Percentiles rank a stretch among this genome's conserved stretches.
These are phyloP conservation scores for Dipodomys merriami DNA, from an alignment of 2,113 vertebrate genomes.

Conservation along the genomic window DNA sequence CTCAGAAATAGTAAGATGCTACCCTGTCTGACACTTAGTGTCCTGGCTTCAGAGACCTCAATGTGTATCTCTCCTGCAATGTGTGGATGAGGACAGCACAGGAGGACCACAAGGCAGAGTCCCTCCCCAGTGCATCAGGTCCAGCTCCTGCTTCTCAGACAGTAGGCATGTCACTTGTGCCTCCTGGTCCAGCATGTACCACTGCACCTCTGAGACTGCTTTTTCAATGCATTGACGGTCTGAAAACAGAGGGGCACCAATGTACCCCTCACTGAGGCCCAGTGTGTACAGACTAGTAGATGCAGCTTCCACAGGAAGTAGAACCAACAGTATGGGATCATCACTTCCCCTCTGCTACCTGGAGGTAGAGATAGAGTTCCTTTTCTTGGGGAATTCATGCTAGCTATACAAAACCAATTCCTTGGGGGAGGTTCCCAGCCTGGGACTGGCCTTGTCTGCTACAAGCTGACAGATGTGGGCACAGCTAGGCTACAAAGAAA, in stretches of 20 bases:
- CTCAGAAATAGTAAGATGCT: not conserved
- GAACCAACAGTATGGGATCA: not conserved
- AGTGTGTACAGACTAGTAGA: too few species aligned
- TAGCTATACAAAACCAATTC: too few species aligned
- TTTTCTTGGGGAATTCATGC: not conserved
- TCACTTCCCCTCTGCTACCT: not conserved
- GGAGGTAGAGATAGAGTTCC: conserved; percentile 5
- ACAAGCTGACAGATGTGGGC: too few species aligned
- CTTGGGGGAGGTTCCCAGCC: not conserved
- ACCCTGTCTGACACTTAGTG: not conserved
- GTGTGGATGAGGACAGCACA: rapidly evolving
- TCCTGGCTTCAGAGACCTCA: not conserved
- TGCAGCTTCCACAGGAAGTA: not conserved
- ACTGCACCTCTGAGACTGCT: conserved; percentile 92
- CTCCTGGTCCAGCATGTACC: conserved; percentile 92
- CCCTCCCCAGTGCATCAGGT: conserved; percentile 91
- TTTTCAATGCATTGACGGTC: conserved; percentile 89
- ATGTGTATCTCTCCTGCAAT: not conserved
- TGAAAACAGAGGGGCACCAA: conserved; percentile 49
- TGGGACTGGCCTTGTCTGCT: not conserved
- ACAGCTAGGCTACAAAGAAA: too few species aligned
- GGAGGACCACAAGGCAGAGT: rapidly evolving
- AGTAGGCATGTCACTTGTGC: conserved; percentile 88
- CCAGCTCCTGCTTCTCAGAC: conserved; percentile 92
- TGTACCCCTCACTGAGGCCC: not conserved